Evolutionary conservation across 2,888 invertebrate species (phyloP).

Genomic region (Cephus pygmeus): DNA sequence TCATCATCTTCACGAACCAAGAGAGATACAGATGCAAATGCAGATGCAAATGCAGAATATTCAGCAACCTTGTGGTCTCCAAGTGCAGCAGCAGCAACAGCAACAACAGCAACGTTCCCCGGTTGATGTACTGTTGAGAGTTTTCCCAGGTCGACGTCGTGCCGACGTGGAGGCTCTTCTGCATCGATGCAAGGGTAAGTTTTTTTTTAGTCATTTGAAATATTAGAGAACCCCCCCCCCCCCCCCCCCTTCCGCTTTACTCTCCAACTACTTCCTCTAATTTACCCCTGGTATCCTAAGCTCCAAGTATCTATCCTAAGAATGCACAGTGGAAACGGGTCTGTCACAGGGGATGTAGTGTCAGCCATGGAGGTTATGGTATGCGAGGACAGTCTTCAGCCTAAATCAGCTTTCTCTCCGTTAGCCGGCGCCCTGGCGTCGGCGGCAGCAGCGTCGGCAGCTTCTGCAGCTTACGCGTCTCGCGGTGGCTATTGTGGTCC

Average conservation of each 20-base stretch:
- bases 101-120: constrained; percentile 73
- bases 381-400: constrained; percentile 72
- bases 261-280: not conserved
- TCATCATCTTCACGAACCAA: constrained; percentile 54
- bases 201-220: not conserved
- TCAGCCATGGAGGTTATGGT: constrained; percentile 94
- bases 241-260: no score
- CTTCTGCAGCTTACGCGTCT: constrained; percentile 54
- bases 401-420: constrained; percentile 84
- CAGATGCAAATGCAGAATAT: constrained; percentile 60
- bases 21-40: constrained; percentile 61
- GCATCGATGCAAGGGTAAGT: constrained; percentile 78
- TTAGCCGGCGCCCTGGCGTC: constrained; percentile 69
- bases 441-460: constrained; percentile 51
- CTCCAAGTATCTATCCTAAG: not conserved
- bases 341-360: constrained; percentile 80
- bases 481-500: constrained; percentile 65
- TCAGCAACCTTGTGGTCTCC: constrained; percentile 52
- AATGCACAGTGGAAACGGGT: not conserved
- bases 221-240: not conserved
- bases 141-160: constrained; percentile 89
- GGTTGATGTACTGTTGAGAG: constrained; percentile 87
- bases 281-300: not conserved
- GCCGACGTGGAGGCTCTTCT: constrained; percentile 88
- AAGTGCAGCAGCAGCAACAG: constrained; percentile 53